Evolutionary conservation across 64 coral and sea anemone species (phyloP).

Genomic region (Cladopsammia gracilis): DNA sequence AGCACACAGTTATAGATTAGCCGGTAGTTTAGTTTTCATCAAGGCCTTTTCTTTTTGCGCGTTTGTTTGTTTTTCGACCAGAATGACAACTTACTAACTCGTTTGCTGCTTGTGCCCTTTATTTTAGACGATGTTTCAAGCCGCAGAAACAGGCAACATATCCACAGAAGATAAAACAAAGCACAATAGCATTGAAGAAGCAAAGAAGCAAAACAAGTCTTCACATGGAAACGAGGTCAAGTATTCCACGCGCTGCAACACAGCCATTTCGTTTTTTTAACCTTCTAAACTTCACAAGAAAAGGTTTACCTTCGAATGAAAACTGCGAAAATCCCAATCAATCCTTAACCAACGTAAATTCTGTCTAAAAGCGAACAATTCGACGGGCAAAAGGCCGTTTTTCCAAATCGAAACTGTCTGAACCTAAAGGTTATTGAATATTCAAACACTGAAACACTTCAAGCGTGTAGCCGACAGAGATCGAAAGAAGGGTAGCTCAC

Average conservation of each 20-base stretch:
- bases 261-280: conserved; percentile 35
- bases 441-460: conserved; percentile 42
- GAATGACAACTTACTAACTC: conserved; percentile 2
- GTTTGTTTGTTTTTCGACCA: conserved; percentile 29
- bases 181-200: conserved; percentile 33
- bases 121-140: conserved; percentile 45
- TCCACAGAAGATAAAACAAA: conserved; percentile 42
- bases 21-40: conserved; percentile 57
- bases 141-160: conserved; percentile 4
- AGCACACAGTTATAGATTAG: conserved; percentile 21
- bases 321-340: background rate
- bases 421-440: conserved; percentile 51
- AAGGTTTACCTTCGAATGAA: background rate
- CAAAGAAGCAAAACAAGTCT: conserved; percentile 45
- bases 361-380: background rate
- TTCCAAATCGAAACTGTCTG: conserved; percentile 31
- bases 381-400: conserved; percentile 4
- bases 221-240: conserved; percentile 63
- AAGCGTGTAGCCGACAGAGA: conserved; percentile 16
- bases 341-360: background rate
- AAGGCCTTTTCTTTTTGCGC: conserved; percentile 25
- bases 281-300: background rate
- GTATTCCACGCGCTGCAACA: conserved; percentile 49
- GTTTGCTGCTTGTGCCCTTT: conserved; percentile 1
- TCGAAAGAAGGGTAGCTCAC: background rate